Evolutionary conservation across 2,113 vertebrate genomes (phyloP).

Genomic region (Pitta sordida): DNA sequence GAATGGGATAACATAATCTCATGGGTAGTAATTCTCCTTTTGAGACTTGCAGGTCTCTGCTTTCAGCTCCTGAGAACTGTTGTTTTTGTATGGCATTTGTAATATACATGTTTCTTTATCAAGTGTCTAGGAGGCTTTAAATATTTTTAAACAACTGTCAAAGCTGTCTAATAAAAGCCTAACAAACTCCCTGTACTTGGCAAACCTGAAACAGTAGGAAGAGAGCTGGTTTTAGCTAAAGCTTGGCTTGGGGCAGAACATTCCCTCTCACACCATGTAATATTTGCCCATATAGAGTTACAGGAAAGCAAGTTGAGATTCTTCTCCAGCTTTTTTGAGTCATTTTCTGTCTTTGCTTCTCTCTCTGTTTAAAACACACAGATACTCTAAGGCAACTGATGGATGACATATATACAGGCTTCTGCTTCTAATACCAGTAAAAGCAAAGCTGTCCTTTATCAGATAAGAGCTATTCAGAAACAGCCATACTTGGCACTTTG

Average conservation of each 20-base stretch:
- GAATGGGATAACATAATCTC: slow-evolving; percentile 60
- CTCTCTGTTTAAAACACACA: neutral
- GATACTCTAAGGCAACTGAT: neutral
- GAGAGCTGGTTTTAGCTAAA: slow-evolving; percentile 34
- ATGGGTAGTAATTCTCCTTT: slow-evolving; percentile 49
- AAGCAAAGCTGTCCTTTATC: neutral
- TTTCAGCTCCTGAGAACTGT: slow-evolving; percentile 53
- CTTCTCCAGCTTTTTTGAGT: slow-evolving; percentile 7
- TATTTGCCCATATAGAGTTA: slow-evolving; percentile 33
- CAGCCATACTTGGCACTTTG: neutral
- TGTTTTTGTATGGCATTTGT: slow-evolving; percentile 42
- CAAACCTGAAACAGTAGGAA: slow-evolving; percentile 32
- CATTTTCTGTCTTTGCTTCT: accelerated
- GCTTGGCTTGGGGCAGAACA: slow-evolving; percentile 23
- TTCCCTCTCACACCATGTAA: neutral
- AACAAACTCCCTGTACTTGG: slow-evolving; percentile 35
- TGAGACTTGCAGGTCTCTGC: slow-evolving; percentile 34
- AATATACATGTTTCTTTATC: slow-evolving; percentile 60
- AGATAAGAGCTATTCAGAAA: neutral
- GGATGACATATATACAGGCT: neutral
- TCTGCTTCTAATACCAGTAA: neutral
- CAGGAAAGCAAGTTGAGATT: slow-evolving; percentile 47
- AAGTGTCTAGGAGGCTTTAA: slow-evolving; percentile 48
- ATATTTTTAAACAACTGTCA: slow-evolving; percentile 51
- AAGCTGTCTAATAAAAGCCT: slow-evolving; percentile 43